These are phyloP conservation scores for Portunus trituberculatus DNA, from an alignment of 1,140 invertebrate genomes.

Conservation along the genomic window DNA sequence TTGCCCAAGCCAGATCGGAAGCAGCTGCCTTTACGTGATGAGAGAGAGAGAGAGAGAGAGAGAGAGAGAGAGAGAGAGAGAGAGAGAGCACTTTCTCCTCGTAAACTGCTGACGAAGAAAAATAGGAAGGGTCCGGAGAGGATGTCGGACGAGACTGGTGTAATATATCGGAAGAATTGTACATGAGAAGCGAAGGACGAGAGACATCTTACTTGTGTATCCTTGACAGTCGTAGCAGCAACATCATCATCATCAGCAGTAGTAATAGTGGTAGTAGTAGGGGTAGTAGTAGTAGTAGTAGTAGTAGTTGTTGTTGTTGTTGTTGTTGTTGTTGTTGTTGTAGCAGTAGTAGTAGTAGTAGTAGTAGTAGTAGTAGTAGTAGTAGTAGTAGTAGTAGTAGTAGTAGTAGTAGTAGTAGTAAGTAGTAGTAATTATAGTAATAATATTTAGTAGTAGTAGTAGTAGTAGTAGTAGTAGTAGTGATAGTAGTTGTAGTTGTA, in stretches of 20 bases:
- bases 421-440: neutral
- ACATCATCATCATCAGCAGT: too few relatives aligned
- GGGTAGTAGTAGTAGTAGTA: neutral
- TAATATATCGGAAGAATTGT: neutral
- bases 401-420: neutral
- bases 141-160: neutral
- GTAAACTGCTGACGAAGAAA: neutral
- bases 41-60: conserved; percentile 20
- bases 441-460: neutral
- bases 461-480: neutral
- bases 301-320: neutral
- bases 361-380: neutral
- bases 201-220: neutral
- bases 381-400: conserved; percentile 1
- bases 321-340: neutral
- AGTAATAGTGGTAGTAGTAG: neutral
- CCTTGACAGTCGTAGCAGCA: neutral
- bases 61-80: neutral
- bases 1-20: neutral
- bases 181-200: neutral
- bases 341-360: neutral
- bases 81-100: neutral
- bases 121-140: neutral
- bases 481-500: neutral
- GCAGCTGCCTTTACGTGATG: neutral